These are phyloP conservation scores for Spialia ferax DNA, from an alignment of 2,888 invertebrate genomes.

Conservation along the genomic window DNA sequence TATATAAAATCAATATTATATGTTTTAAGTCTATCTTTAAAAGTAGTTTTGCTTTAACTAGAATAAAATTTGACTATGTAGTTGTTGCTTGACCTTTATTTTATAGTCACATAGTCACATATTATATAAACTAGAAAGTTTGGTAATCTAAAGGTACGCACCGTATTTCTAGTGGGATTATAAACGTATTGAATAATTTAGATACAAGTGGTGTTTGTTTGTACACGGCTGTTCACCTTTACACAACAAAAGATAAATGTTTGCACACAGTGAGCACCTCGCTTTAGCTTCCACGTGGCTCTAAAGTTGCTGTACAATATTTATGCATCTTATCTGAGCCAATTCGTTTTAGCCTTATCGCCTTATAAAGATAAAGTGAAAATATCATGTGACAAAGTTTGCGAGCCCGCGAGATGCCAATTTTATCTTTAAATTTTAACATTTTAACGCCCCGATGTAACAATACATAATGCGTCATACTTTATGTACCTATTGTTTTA, in stretches of 20 bases:
- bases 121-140: background rate
- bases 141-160: background rate
- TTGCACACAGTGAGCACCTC: constrained; percentile 31
- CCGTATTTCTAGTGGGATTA: background rate
- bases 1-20: too few species aligned
- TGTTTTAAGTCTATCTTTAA: too few species aligned
- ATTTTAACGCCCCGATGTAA: constrained; percentile 3
- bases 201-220: constrained; percentile 14
- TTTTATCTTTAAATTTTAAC: constrained; percentile 12
- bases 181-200: background rate
- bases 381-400: constrained; percentile 24
- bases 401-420: constrained; percentile 5
- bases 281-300: constrained; percentile 28
- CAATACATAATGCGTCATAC: constrained; percentile 21
- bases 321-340: constrained; percentile 22
- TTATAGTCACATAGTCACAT: too few species aligned
- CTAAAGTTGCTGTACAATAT: constrained; percentile 2
- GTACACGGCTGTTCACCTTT: constrained; percentile 15
- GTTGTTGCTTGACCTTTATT: too few species aligned
- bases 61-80: background rate
- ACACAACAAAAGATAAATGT: constrained; percentile 11
- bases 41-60: too few species aligned
- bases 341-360: constrained; percentile 15
- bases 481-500: constrained; percentile 6
- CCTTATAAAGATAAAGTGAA: background rate